Percentiles rank a stretch among this genome's conserved stretches.
These are phyloP conservation scores for Anthoptus insignis DNA, from an alignment of 2,888 invertebrate genomes.

Conservation along the genomic window DNA sequence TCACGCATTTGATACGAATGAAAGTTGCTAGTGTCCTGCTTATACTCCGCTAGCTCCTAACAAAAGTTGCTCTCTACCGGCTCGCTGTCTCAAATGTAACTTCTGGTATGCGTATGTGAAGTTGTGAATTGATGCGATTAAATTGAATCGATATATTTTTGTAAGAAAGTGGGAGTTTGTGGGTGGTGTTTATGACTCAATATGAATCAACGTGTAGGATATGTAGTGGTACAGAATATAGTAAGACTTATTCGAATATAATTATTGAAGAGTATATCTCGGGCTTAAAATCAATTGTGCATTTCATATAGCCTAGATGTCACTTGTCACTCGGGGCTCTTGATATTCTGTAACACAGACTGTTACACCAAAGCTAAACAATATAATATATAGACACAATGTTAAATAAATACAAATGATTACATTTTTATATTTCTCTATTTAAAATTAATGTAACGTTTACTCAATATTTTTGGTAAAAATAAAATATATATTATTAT, in stretches of 20 bases:
- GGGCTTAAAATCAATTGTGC: constrained; percentile 48
- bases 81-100: neutral
- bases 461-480: constrained; percentile 62
- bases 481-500: constrained; percentile 48
- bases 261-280: constrained; percentile 1
- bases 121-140: constrained; percentile 19
- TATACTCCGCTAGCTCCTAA: neutral
- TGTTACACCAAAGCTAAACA: constrained; percentile 49
- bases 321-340: neutral
- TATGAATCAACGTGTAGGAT: constrained; percentile 53
- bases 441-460: constrained; percentile 49
- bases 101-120: neutral
- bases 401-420: constrained; percentile 47
- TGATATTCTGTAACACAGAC: constrained; percentile 11
- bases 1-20: no score
- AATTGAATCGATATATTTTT: constrained; percentile 60
- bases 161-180: constrained; percentile 51
- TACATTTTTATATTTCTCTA: constrained; percentile 56
- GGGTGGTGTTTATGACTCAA: constrained; percentile 45
- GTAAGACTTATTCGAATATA: constrained; percentile 57
- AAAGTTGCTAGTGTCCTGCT: no score
- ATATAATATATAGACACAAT: constrained; percentile 37
- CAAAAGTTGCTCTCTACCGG: constrained; percentile 44
- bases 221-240: constrained; percentile 56
- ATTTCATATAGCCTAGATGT: neutral